Evolutionary conservation across 2,888 invertebrate genomes (phyloP).

Genomic region (Romanomermis culicivorax): DNA sequence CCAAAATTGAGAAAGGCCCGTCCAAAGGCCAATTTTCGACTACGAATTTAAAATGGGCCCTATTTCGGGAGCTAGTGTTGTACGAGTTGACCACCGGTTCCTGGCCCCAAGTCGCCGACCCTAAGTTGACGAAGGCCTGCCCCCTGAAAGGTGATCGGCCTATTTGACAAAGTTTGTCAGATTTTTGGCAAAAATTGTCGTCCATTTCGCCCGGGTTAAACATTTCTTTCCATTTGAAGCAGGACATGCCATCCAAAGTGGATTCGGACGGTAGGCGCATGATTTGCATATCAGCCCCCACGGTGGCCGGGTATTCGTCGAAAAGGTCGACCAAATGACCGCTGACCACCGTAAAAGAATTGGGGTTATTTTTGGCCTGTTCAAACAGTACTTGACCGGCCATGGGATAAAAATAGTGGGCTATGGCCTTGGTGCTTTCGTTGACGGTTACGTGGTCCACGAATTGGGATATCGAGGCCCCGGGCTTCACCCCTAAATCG

Average conservation of each 20-base stretch:
- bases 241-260: not conserved
- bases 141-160: not conserved
- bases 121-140: too few relatives aligned
- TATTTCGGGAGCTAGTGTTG: not conserved
- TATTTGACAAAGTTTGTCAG: not conserved
- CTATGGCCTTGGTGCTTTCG: not conserved
- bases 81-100: not conserved
- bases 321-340: not conserved
- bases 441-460: too few relatives aligned
- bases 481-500: too few relatives aligned
- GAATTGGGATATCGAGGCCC: too few relatives aligned
- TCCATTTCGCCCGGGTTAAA: not conserved
- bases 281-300: not conserved
- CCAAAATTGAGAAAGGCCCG: not conserved
- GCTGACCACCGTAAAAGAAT: not conserved
- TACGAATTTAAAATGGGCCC: not conserved
- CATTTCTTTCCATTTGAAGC: not conserved
- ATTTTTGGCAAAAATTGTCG: not conserved
- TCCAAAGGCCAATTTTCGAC: not conserved
- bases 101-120: too few relatives aligned
- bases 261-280: not conserved
- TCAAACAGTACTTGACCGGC: not conserved
- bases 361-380: not conserved
- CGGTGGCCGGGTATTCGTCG: not conserved
- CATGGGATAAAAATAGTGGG: not conserved